These are phyloP conservation scores for Penaeus chinensis DNA, from an alignment of 1,140 invertebrate species.

Conservation along the genomic window DNA sequence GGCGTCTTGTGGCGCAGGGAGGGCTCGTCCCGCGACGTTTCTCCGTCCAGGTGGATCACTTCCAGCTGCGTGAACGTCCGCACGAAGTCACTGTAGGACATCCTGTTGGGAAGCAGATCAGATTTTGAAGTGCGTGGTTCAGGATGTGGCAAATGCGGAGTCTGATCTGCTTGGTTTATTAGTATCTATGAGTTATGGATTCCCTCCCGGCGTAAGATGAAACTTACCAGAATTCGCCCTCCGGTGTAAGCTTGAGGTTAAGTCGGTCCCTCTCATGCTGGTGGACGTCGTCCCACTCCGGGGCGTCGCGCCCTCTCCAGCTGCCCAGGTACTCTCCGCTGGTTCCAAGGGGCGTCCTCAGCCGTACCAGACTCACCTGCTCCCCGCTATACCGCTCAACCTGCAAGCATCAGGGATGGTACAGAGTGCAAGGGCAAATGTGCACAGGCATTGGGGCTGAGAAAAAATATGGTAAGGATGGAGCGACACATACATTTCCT, in stretches of 20 bases:
- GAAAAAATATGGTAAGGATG: no score
- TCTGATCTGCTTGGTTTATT: no score
- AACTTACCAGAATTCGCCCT: constrained; percentile 84
- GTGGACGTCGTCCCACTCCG: constrained; percentile 82
- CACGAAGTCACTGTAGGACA: constrained; percentile 86
- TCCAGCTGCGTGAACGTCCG: constrained; percentile 86
- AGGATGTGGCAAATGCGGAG: no score
- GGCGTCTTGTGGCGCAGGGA: constrained; percentile 81
- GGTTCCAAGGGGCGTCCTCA: constrained; percentile 79
- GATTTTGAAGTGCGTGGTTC: no score
- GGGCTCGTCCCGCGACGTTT: constrained; percentile 86
- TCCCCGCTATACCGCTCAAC: constrained; percentile 81
- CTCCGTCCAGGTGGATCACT: constrained; percentile 87
- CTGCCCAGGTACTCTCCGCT: constrained; percentile 79
- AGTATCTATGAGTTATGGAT: no score
- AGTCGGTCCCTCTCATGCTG: constrained; percentile 80
- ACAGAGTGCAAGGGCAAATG: background rate
- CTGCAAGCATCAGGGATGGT: constrained; percentile 66
- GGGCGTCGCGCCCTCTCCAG: constrained; percentile 76
- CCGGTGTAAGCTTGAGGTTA: constrained; percentile 75
- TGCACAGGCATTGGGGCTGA: no score
- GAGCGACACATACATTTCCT: no score
- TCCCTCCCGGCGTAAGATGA: background rate
- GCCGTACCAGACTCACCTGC: constrained; percentile 78
- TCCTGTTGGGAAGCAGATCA: constrained; percentile 69